These are phyloP conservation scores for Baryphthengus martii DNA, from an alignment of 2,113 vertebrate genomes.

Conservation along the genomic window DNA sequence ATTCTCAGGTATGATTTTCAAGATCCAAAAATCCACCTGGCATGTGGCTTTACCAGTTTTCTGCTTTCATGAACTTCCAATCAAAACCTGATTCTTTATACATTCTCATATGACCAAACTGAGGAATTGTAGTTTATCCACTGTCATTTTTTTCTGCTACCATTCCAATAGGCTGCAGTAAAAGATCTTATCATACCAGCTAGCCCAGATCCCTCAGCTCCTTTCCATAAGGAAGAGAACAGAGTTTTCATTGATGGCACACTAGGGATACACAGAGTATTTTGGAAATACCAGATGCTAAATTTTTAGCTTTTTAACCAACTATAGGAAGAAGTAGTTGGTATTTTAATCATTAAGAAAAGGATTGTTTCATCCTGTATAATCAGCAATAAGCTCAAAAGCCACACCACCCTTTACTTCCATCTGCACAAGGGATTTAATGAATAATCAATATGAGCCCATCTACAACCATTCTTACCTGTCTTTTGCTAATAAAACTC, in stretches of 20 bases:
- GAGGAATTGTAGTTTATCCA: background rate
- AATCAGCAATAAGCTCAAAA: background rate
- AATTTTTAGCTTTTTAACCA: background rate
- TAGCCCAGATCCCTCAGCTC: background rate
- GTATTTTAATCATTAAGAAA: background rate
- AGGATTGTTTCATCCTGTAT: background rate
- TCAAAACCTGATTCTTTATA: background rate
- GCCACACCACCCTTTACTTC: background rate
- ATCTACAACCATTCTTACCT: constrained; percentile 53
- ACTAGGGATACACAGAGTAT: background rate
- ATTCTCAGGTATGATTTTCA: background rate
- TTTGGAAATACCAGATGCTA: background rate
- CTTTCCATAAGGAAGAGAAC: background rate
- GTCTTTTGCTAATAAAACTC: background rate
- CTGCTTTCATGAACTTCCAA: background rate
- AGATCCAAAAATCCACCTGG: background rate
- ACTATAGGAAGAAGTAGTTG: background rate
- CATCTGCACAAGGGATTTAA: background rate
- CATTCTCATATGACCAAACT: background rate
- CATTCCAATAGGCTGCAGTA: background rate
- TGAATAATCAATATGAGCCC: background rate
- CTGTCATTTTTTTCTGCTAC: background rate
- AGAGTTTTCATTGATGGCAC: background rate
- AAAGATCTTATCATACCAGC: background rate
- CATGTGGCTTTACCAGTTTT: too few relatives aligned